Evolutionary conservation across 2,113 vertebrate genomes (phyloP), one percentile per base, ranked within the genome.

Genomic region (Mastomys coucha): DNA sequence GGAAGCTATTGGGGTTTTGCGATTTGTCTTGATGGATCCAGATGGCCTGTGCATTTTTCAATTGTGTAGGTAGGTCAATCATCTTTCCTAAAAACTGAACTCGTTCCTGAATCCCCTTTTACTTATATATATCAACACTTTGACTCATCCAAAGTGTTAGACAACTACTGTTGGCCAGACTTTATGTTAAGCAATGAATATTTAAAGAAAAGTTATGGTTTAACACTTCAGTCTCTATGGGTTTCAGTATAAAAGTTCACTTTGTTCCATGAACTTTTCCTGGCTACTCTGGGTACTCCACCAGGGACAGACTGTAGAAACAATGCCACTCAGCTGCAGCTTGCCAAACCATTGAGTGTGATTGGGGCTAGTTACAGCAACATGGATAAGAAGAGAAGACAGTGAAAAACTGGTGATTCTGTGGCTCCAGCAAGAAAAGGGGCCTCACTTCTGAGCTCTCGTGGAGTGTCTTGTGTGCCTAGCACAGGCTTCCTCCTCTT

Each of bases 11-110:
- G 73, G 10, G 42, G 95, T 96, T 92, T 33, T 76, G 88, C 95
- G 33, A 8, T 91, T 63, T 93, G 94, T 26, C 56, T 86, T 76
- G 60, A 82, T 42, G 88, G 24, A 63, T 96, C 56, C 75, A 89
- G 90, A 90, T 88, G 93, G 42, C 84, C 93, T 31, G 89, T 76
- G 88, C 76, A 77, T 94, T 96, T 91, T 94, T 77, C 80, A 97
- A 92, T 97, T 88, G 76, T 58, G 58, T 24, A 93, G 53, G 42
- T 49, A 94, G 20, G 31, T 16, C 11, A 10, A 72, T 58, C 69
- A 69, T 89, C 56, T 90, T 95, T 90, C 63, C 95, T 91, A 92
- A 93, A 95, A 90, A 67, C 72, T 81, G 88, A 97, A 89, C 90
- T 94, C 60, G 88, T 93, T 58, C 67, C 26, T 11, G 4, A 77